Percentiles rank a stretch among this genome's conserved stretches.
Evolutionary conservation across 2,797 vertebrate species (phyloP).

Genomic region (Poeciliopsis paucimaculata): DNA sequence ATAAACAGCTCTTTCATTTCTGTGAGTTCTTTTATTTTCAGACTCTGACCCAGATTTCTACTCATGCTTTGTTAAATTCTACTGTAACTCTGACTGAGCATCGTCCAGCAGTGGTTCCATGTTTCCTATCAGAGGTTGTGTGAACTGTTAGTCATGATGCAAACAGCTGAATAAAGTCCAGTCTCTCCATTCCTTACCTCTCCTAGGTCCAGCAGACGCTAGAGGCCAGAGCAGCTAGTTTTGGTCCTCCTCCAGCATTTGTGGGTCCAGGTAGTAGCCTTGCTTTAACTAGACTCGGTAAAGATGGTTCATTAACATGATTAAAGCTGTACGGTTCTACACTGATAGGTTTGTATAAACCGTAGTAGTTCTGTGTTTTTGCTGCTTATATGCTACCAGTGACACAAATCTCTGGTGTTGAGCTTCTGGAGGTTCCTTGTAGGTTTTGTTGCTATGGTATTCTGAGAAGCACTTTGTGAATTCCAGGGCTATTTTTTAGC

Average conservation of each 20-base stretch:
- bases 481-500: background rate
- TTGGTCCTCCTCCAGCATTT: conserved; percentile 86
- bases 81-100: background rate
- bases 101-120: background rate
- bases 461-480: background rate
- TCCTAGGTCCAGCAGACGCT: conserved; percentile 90
- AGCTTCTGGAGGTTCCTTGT: background rate
- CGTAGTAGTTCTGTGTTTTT: background rate
- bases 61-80: background rate
- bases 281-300: background rate
- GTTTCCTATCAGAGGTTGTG: background rate
- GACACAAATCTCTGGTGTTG: background rate
- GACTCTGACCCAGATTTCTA: background rate
- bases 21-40: background rate
- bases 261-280: conserved; percentile 81
- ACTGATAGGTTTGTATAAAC: background rate
- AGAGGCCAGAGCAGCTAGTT: conserved; percentile 88
- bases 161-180: background rate
- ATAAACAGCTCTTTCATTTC: background rate
- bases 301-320: background rate
- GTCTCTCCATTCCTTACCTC: background rate
- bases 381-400: background rate
- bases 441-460: background rate
- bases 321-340: background rate
- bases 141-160: background rate